phyloP scores from a whole-genome alignment of 2,888 invertebrate species.

The Lasioglossum morio region DNA sequence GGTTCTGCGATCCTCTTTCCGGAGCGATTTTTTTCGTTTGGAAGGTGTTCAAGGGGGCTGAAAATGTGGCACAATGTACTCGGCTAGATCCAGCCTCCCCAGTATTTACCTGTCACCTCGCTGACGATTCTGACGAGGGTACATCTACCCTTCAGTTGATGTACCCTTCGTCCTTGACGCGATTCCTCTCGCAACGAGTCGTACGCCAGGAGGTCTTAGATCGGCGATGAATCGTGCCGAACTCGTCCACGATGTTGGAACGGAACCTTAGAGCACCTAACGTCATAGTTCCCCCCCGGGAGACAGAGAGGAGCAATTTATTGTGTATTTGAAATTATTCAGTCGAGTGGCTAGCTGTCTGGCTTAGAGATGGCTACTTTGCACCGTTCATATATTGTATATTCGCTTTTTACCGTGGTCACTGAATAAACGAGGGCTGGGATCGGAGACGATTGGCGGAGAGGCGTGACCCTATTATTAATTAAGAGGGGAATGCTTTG shows the following conservation, averaged over 20 bases:
- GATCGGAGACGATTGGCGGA: not conserved
- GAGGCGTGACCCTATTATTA: conserved; percentile 15
- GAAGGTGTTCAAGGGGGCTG: not conserved
- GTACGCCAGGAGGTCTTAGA: conserved; percentile 34
- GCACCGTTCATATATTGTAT: conserved; percentile 3
- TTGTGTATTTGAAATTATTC: conserved; percentile 59
- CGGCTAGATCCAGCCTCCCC: conserved; percentile 64
- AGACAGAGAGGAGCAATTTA: conserved; percentile 54
- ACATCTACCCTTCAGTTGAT: conserved; percentile 63
- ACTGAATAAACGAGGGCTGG: not conserved
- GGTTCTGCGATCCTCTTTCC: not conserved
- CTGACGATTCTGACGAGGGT: conserved; percentile 83
- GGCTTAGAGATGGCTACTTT: conserved; percentile 41
- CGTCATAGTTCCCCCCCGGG: conserved; percentile 29
- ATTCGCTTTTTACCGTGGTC: not conserved
- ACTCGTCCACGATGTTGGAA: conserved; percentile 42
- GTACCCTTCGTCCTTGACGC: conserved; percentile 73
- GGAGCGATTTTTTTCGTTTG: not conserved
- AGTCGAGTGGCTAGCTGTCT: conserved; percentile 50
- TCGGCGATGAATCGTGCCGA: conserved; percentile 58
- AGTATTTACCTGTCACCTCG: conserved; percentile 82
- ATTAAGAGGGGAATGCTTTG: not conserved
- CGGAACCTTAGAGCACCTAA: conserved; percentile 33
- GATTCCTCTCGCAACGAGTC: conserved; percentile 48
- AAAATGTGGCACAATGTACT: conserved; percentile 28